A percentile compares a stretch with the other conserved stretches of the same genome.
phyloP scores from a whole-genome alignment of 2,888 invertebrate genomes.

The Drosophila colorata region DNA sequence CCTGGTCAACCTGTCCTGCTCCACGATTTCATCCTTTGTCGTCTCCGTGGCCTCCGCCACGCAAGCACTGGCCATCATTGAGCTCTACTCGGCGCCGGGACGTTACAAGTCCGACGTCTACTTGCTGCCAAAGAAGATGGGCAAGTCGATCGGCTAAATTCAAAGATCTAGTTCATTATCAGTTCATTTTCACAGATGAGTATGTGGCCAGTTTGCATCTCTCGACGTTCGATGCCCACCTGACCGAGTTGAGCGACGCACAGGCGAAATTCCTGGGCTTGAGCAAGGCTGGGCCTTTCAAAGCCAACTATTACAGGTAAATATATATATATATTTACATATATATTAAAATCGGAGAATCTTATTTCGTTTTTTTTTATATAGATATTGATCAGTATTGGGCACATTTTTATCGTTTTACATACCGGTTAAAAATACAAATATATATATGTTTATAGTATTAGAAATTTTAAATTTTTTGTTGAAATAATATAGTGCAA shows the following conservation, averaged over 20 bases:
- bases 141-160: constrained; percentile 85
- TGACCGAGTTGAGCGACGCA: constrained; percentile 96
- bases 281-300: constrained; percentile 98
- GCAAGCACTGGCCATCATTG: constrained; percentile 98
- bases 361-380: neutral
- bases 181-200: constrained; percentile 89
- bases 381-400: constrained; percentile 68
- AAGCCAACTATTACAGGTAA: constrained; percentile 98
- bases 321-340: neutral
- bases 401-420: constrained; percentile 7
- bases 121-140: constrained; percentile 98
- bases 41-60: constrained; percentile 98
- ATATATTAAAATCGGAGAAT: neutral
- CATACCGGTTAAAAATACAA: constrained; percentile 19
- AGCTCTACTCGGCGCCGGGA: constrained; percentile 96
- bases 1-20: constrained; percentile 97
- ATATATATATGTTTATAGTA: constrained; percentile 19
- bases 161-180: neutral
- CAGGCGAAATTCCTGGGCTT: constrained; percentile 98
- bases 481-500: neutral
- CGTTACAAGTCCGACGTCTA: constrained; percentile 98
- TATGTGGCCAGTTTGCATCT: constrained; percentile 98
- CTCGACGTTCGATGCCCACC: constrained; percentile 97
- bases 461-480: neutral
- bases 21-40: constrained; percentile 97